A percentile compares a stretch with the other conserved stretches of the same genome.
Evolutionary conservation across 2,888 invertebrate genomes (phyloP).

Genomic region (Thera britannica): DNA sequence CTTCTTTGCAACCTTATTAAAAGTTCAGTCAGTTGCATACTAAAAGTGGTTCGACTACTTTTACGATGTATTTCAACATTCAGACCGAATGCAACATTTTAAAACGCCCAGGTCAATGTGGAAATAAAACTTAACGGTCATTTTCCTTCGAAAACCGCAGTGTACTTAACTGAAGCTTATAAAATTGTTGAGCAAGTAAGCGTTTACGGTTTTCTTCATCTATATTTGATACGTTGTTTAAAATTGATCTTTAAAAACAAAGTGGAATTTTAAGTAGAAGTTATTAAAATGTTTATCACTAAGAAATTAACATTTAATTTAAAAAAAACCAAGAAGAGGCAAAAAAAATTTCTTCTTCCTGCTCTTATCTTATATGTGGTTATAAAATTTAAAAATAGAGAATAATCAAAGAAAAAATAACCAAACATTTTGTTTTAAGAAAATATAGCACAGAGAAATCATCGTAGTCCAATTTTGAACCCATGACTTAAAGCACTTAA

Average conservation of each 20-base stretch:
- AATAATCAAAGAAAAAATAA: too few species aligned
- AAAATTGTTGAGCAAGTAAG: conserved; percentile 49
- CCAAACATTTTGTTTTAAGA: not conserved
- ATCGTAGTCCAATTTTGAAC: not conserved
- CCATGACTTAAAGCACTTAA: not conserved
- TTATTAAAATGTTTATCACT: too few species aligned
- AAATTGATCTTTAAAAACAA: not conserved
- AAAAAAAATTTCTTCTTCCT: too few species aligned
- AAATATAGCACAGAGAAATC: not conserved
- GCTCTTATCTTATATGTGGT: too few species aligned
- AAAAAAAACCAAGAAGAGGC: too few species aligned
- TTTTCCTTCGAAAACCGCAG: conserved; percentile 25
- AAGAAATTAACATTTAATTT: too few species aligned
- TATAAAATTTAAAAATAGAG: too few species aligned
- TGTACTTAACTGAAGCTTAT: conserved; percentile 45
- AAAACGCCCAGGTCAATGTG: conserved; percentile 11
- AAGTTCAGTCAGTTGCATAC: conserved; percentile 3
- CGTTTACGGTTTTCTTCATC: conserved; percentile 2
- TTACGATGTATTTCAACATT: conserved; percentile 1
- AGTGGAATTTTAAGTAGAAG: not conserved
- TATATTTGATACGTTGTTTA: not conserved
- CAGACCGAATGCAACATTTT: conserved; percentile 9
- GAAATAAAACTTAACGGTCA: conserved; percentile 28
- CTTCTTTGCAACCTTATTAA: not conserved
- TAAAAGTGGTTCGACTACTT: not conserved